Percentiles rank a stretch among this genome's conserved stretches.
phyloP scores from a whole-genome alignment of 2,113 vertebrate species.

The Thymallus thymallus region DNA sequence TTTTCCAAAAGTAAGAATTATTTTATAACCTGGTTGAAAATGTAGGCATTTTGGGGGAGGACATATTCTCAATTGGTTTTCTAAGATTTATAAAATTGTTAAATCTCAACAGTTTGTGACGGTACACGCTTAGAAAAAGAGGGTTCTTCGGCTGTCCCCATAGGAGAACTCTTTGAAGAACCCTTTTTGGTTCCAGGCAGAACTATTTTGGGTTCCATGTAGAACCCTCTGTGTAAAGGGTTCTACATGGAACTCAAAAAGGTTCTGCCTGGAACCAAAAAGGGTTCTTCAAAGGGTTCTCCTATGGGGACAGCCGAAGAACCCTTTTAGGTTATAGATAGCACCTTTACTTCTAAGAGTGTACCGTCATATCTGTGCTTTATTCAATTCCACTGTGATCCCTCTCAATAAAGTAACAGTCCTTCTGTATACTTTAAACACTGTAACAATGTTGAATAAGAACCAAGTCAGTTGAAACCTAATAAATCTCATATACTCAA shows the following conservation, averaged over 20 bases:
- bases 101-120: neutral
- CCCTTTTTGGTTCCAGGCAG: too few species aligned
- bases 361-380: neutral
- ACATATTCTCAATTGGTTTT: neutral
- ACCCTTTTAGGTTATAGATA: too few species aligned
- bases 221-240: too few species aligned
- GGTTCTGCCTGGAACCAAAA: too few species aligned
- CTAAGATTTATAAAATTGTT: neutral
- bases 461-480: conserved; percentile 38
- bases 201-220: too few species aligned
- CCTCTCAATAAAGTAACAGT: conserved; percentile 17
- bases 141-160: too few species aligned
- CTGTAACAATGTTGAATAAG: conserved; percentile 22
- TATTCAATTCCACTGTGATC: neutral
- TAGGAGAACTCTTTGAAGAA: too few species aligned
- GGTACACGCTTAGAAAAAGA: too few species aligned
- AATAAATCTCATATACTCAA: conserved; percentile 13
- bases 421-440: conserved; percentile 37
- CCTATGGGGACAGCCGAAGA: too few species aligned
- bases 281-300: too few species aligned
- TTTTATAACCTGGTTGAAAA: neutral
- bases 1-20: neutral
- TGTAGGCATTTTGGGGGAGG: neutral
- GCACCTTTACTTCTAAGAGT: too few species aligned
- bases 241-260: too few species aligned